Evolutionary conservation across 2,888 invertebrate genomes (phyloP), one percentile per base, ranked within the genome.

Genomic region (Lepidochitona cinerea): DNA sequence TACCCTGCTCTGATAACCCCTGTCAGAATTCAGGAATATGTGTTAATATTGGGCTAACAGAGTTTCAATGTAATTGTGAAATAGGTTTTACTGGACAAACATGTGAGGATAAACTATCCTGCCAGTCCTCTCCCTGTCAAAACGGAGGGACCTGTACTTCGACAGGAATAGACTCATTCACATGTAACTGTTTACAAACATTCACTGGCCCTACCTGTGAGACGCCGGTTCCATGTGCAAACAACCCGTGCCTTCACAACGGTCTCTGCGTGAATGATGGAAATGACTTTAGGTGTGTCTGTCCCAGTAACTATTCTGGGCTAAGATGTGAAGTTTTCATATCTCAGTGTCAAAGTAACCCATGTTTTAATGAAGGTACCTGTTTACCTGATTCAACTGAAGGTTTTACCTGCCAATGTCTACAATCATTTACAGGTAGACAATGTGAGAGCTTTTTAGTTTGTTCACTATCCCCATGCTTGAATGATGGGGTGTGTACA

Each of bases 351-450:
- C 53, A 54, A 0, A 79, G 82, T 0, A 53, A 53, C 1, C 86
- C 87, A 0, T 87, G 87, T 73, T 32, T 72, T 26, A 84, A 86
- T 68, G 79, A 79, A 7, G 86, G 82, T 12, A 71, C 68, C 0
- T 86, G 86, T 70, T 3, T 59, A 7, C 59, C 23, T 29, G 26
- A 59, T 14, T 5, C 1, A 23, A 37, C 1, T 23, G 2, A 29
- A 32, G 68, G 33, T 12, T 68, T 41, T 37, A 32, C 18, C 7
- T 75, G 75, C n/a, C 37, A 68, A 18, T 75, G 75, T 37, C 67
- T 41, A 26, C 59, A 41, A 23, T 68, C 69, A n/a, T 75, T 53
- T 53, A 70, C 69, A 12, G 64, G 68, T n/a, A 0, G 18, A 18
- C 52, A 33, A 18, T 73, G 73, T 70, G 74, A 74, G 53, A 70